Percentiles rank a stretch among this genome's conserved stretches.
These are phyloP conservation scores for Drosophila subobscura DNA, from an alignment of 1,140 invertebrate genomes.

Conservation along the genomic window DNA sequence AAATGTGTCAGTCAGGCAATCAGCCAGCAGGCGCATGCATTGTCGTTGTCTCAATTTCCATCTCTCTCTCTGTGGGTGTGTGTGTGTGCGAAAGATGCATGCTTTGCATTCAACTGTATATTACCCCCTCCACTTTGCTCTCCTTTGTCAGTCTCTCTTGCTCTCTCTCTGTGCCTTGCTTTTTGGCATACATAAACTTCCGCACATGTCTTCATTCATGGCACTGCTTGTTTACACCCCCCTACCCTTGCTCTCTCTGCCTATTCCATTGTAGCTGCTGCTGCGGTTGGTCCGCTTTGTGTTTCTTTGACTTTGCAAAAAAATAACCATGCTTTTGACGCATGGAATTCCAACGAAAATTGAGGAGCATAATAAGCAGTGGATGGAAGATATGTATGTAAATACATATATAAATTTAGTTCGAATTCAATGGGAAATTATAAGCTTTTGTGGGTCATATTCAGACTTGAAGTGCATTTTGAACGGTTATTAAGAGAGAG, in stretches of 20 bases:
- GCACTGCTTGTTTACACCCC: slow-evolving; percentile 39
- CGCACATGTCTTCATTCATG: slow-evolving; percentile 69
- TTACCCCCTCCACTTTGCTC: not conserved
- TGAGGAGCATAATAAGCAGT: no score
- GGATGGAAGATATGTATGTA: no score
- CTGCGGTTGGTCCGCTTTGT: slow-evolving; percentile 12
- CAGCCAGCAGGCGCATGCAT: slow-evolving; percentile 29
- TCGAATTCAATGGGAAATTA: no score
- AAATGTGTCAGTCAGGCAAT: slow-evolving; percentile 71
- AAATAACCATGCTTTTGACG: no score
- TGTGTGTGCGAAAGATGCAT: slow-evolving; percentile 26
- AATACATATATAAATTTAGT: no score
- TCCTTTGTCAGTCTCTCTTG: not conserved
- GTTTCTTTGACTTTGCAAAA: slow-evolving; percentile 17
- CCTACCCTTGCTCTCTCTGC: slow-evolving; percentile 5
- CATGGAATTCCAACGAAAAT: no score
- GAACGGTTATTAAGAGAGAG: no score
- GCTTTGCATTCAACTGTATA: slow-evolving; percentile 40
- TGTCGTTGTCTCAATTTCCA: slow-evolving; percentile 17
- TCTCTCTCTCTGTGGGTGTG: slow-evolving; percentile 1
- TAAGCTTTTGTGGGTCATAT: no score
- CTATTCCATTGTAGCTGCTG: slow-evolving; percentile 7
- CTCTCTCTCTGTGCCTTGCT: slow-evolving; percentile 19
- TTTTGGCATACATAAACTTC: slow-evolving; percentile 56
- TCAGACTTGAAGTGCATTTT: not conserved